phyloP scores from a whole-genome alignment of 2,113 vertebrate species.

The Bos javanicus region DNA sequence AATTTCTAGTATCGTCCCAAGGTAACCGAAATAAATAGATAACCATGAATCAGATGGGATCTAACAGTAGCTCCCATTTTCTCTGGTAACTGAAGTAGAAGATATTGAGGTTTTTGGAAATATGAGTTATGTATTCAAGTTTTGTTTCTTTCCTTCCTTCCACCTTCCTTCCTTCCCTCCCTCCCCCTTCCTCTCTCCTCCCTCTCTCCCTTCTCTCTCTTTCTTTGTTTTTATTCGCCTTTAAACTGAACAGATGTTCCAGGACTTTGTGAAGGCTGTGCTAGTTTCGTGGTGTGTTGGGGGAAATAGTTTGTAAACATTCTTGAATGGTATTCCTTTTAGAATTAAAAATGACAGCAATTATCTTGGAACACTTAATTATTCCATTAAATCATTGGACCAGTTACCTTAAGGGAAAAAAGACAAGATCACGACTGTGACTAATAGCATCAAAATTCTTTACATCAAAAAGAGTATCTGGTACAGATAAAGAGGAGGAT shows the following conservation, averaged over 20 bases:
- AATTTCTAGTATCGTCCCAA: slow-evolving; percentile 5
- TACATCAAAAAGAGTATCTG: background rate
- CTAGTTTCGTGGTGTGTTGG: background rate
- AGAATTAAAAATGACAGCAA: background rate
- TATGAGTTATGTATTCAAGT: background rate
- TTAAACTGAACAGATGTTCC: background rate
- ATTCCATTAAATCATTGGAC: background rate
- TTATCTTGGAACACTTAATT: background rate
- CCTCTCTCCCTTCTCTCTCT: background rate
- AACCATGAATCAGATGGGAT: background rate
- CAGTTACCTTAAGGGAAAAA: background rate
- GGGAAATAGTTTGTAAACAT: background rate
- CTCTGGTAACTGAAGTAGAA: background rate
- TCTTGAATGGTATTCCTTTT: background rate
- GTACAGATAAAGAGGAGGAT: background rate
- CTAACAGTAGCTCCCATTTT: background rate
- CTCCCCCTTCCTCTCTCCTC: background rate
- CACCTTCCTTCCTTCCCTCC: background rate
- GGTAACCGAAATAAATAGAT: background rate
- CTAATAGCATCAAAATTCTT: background rate
- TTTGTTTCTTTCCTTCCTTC: background rate
- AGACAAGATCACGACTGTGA: background rate
- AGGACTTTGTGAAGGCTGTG: background rate
- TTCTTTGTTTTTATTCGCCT: background rate
- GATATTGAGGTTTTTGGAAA: background rate